These are phyloP conservation scores for Origma solitaria DNA, from an alignment of 2,113 vertebrate genomes.

Conservation along the genomic window DNA sequence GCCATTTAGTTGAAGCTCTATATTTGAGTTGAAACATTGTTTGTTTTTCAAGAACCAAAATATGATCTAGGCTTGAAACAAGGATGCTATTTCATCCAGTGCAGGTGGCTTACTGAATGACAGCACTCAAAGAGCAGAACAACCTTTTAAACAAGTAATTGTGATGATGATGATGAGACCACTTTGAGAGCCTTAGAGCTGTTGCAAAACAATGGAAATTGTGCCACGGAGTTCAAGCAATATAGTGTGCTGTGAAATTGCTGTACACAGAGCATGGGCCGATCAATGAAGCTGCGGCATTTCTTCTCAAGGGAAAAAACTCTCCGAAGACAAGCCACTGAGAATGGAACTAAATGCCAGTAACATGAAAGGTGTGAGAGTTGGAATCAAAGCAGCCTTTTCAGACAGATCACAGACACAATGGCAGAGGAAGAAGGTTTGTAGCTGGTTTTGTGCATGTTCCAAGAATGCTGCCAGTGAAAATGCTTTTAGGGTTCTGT, in stretches of 20 bases:
- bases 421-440: background rate
- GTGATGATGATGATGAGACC: background rate
- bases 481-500: background rate
- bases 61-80: background rate
- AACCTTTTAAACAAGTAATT: background rate
- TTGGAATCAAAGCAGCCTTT: background rate
- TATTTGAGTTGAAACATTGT: background rate
- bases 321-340: background rate
- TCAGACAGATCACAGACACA: background rate
- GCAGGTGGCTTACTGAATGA: background rate
- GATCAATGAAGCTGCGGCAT: background rate
- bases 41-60: background rate
- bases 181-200: background rate
- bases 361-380: background rate
- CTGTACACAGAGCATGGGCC: background rate
- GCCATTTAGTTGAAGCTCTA: background rate
- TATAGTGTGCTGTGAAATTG: background rate
- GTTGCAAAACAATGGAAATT: slow-evolving; percentile 26
- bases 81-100: background rate
- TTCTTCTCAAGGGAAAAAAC: background rate
- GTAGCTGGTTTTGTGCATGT: background rate
- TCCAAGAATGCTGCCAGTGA: background rate
- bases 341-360: background rate
- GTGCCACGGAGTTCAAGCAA: background rate
- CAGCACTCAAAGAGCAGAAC: background rate